These are phyloP conservation scores for Cyclophora albipunctata DNA, from an alignment of 2,888 invertebrate species.

Conservation along the genomic window DNA sequence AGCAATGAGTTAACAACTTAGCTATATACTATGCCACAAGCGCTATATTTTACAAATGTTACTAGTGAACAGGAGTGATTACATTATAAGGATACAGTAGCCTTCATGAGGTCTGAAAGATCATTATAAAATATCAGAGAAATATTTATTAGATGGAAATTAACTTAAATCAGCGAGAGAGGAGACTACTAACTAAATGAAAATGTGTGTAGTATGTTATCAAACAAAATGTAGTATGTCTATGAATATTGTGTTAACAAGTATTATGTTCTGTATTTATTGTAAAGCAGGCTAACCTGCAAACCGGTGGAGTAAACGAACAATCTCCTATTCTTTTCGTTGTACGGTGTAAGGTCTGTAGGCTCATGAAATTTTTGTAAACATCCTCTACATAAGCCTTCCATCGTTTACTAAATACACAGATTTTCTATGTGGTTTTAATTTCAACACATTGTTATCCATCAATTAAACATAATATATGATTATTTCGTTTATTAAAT, in stretches of 20 bases:
- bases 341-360: conserved; percentile 48
- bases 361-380: conserved; percentile 48
- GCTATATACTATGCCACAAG: no score
- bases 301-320: conserved; percentile 61
- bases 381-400: conserved; percentile 63
- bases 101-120: not conserved
- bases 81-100: no score
- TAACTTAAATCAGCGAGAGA: not conserved
- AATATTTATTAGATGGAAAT: not conserved
- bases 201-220: not conserved
- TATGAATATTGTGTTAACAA: no score
- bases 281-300: conserved; percentile 37
- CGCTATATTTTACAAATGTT: no score
- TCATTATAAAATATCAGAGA: not conserved
- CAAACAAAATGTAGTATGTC: no score
- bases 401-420: conserved; percentile 27
- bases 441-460: no score
- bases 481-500: no score
- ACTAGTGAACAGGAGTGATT: no score
- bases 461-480: no score
- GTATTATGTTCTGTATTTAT: no score
- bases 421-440: no score
- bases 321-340: conserved; percentile 54
- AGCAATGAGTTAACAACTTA: no score
- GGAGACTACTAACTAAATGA: not conserved